Base-by-base conservation (phyloP, 1,140 invertebrate species). In the Myzus persicae region DNA sequence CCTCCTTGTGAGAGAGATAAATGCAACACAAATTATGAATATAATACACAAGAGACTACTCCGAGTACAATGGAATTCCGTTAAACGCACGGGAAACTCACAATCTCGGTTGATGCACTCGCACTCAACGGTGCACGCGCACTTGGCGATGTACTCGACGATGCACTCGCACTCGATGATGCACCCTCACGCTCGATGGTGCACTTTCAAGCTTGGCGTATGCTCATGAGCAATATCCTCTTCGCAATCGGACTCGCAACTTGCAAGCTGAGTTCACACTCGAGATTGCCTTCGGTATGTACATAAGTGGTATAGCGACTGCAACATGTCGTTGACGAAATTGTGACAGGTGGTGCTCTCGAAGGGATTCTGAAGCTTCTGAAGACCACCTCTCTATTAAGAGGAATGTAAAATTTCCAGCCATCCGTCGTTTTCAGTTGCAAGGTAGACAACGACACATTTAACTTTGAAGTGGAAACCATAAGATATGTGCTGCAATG, bases 11-110 rank as follows among this genome's bases (percentile, higher is more conserved):
- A n/a, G 18, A 76, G 59, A 8, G 31, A 76, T 76, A 76, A n/a
- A 67, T n/a, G 11, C 0, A n/a, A 1, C 1, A 67, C 0, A n/a
- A n/a, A n/a, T 0, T 18, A n/a, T n/a, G 31, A 67, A n/a, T 67
- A 67, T 11, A 67, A 67, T 67, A 67, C 59, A n/a, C 14, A 67
- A 14, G 11, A 67, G 5, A n/a, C 31, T 11, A n/a, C 31, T 11
- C 14, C 36, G 31, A 76, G 59, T 18, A n/a, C n/a, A n/a, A 76
- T 76, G 14, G 11, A n/a, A n/a, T 0, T 0, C 31, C n/a, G 18
- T 6, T n/a, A n/a, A 67, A n/a, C 9, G 14, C 14, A 0, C n/a
- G 59, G 22, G 18, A 67, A 67, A n/a, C 14, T 14, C 14, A n/a
- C 31, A n/a, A 76, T 0, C 1, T 76, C 1, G n/a, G 31, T 76